Percentiles rank a stretch among this genome's conserved stretches.
Conservation (phyloP, 1,140 invertebrate genomes). For the Oryzaephilus surinamensis region DNA sequence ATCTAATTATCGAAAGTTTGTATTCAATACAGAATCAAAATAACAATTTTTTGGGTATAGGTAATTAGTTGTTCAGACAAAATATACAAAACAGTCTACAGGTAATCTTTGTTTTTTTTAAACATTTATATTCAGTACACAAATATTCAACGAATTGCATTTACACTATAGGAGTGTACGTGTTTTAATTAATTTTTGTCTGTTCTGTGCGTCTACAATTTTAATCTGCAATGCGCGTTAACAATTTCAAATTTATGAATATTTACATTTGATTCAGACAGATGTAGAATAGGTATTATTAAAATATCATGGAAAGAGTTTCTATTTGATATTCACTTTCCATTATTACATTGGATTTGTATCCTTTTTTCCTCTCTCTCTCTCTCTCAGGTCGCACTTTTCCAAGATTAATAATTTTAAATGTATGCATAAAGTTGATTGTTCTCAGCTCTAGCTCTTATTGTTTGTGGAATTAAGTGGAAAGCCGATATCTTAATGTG, state of each 20-base stretch:
- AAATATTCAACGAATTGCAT: constrained; percentile 14
- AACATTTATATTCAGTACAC: constrained; percentile 16
- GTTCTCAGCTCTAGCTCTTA: constrained; percentile 1
- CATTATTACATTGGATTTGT: neutral
- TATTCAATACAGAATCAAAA: no score
- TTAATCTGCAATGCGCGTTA: constrained; percentile 12
- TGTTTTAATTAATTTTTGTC: constrained; percentile 24
- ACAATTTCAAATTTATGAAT: constrained; percentile 22
- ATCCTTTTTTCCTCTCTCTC: no score
- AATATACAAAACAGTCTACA: no score
- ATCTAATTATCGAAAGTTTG: no score
- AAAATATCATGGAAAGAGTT: no score
- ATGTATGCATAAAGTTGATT: constrained; percentile 5
- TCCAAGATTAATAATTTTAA: neutral
- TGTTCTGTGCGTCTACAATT: constrained; percentile 14
- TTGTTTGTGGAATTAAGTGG: constrained; percentile 7
- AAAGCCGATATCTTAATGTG: constrained; percentile 9
- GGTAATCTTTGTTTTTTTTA: constrained; percentile 9
- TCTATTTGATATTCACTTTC: no score
- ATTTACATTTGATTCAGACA: constrained; percentile 15
- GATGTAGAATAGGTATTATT: no score
- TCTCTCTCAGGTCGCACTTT: no score
- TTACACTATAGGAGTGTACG: no score
- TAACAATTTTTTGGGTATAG: no score
- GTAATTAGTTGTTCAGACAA: no score